Evolutionary conservation across 1,140 invertebrate species (phyloP), one percentile per base, ranked within the genome.

Genomic region (Leucophenga varia): DNA sequence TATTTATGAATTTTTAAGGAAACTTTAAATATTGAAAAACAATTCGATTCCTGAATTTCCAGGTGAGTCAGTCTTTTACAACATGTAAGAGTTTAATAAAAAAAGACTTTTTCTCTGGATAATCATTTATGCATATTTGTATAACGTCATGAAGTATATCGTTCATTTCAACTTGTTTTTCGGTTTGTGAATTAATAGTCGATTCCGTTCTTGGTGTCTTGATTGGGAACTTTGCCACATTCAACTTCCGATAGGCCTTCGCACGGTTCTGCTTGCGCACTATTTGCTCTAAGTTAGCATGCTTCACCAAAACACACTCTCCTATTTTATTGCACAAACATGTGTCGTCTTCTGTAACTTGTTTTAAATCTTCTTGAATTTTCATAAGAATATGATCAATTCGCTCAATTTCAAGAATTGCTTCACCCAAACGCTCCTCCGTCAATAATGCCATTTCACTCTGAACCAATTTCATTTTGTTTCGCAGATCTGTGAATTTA

Each of bases 211-310:
- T 79, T 17, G 54, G 45, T 37, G 75, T 76, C 7, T 78, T 56
- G 41, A 78, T 64, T 52, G 77, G 78, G 25, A 82, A 80, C 30
- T 64, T 54, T 3, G 77, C 64, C 14, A 57, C 75, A 52, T 77
- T 77, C 0, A 86, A 56, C 17, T 81, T 79, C 16, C 77, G 68
- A 36, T 84, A 79, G 14, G 81, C 69, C 45, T 78, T 78, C 0
- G 79, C 75, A 56, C 81, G 82, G 25, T 78, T 78, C 57, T 87
- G 84, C 50, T 80, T 79, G n/a, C 80, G 74, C 5, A 85, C 68
- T 10, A 85, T 68, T 35, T 79, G 61, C 56, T 86, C 83, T 9
- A 86, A 76, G 54, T 83, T 85, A 74, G 82, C 55, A 42, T 69
- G 64, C 30, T 74, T 73, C 5, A 57, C 42, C 37, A 79, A 76